Conservation (phyloP, 2,888 invertebrate genomes). For the Caenorhabditis afra region DNA sequence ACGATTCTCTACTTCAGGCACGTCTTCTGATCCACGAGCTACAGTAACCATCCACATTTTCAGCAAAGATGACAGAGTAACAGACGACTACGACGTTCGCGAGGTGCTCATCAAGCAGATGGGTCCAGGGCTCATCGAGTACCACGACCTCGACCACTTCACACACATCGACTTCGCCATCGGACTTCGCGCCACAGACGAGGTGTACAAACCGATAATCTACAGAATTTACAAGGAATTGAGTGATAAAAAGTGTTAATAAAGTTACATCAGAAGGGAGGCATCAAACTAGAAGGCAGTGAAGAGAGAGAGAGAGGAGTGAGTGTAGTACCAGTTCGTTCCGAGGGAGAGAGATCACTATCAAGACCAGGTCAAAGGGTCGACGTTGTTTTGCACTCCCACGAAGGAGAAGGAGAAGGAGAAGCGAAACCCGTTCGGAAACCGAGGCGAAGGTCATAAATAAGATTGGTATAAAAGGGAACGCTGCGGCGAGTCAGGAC, state of each 20-base stretch:
- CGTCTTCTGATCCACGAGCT: no score
- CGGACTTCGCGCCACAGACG: conserved; percentile 58
- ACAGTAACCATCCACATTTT: no score
- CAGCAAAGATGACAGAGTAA: conserved; percentile 49
- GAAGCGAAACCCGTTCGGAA: not conserved
- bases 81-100: conserved; percentile 43
- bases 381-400: conserved; percentile 20
- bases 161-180: conserved; percentile 57
- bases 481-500: conserved; percentile 1
- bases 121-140: conserved; percentile 51
- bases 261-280: conserved; percentile 19
- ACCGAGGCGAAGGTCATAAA: conserved; percentile 15
- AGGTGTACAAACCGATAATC: conserved; percentile 58
- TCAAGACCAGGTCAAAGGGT: conserved; percentile 34
- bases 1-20: conserved; percentile 54
- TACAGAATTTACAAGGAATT: conserved; percentile 57
- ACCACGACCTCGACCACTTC: conserved; percentile 52
- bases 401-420: not conserved
- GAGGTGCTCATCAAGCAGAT: conserved; percentile 41
- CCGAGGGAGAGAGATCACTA: conserved; percentile 12
- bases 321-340: conserved; percentile 23
- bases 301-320: not conserved
- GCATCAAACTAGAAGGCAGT: conserved; percentile 15
- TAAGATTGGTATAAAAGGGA: conserved; percentile 35
- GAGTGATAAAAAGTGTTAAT: conserved; percentile 22